A percentile compares a stretch with the other conserved stretches of the same genome.
Evolutionary conservation across 2,113 vertebrate species (phyloP).

Genomic region (Erpornis zantholeuca): DNA sequence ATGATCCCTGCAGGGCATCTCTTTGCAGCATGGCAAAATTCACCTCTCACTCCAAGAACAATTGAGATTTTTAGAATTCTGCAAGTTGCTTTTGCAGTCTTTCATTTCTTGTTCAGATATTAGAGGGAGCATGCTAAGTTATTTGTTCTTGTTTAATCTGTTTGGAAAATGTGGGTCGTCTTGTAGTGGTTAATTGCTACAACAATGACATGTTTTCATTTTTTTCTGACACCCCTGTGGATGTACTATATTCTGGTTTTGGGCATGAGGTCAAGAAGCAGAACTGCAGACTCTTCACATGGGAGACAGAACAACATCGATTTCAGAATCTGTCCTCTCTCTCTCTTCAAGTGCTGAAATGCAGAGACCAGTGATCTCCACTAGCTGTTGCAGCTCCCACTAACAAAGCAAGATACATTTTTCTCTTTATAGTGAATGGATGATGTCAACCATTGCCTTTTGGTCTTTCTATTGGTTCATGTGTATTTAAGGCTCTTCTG

Average conservation of each 20-base stretch:
- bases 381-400: not conserved
- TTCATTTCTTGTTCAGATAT: not conserved
- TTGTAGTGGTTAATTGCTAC: not conserved
- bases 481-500: not conserved
- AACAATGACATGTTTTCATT: not conserved
- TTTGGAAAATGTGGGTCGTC: not conserved
- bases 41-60: not conserved
- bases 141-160: not conserved
- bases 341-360: not conserved
- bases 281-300: not conserved
- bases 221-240: not conserved
- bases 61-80: not conserved
- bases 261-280: not conserved
- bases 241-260: not conserved
- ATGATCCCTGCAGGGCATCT: not conserved
- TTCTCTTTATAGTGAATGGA: not conserved
- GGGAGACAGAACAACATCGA: not conserved
- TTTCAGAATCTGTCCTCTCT: not conserved
- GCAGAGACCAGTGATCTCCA: not conserved
- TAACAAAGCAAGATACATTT: not conserved
- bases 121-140: not conserved
- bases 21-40: not conserved
- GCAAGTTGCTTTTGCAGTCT: not conserved
- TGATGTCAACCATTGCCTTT: not conserved
- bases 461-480: not conserved